Evolutionary conservation across 2,888 invertebrate species (phyloP).

Genomic region (Meteorus colon): DNA sequence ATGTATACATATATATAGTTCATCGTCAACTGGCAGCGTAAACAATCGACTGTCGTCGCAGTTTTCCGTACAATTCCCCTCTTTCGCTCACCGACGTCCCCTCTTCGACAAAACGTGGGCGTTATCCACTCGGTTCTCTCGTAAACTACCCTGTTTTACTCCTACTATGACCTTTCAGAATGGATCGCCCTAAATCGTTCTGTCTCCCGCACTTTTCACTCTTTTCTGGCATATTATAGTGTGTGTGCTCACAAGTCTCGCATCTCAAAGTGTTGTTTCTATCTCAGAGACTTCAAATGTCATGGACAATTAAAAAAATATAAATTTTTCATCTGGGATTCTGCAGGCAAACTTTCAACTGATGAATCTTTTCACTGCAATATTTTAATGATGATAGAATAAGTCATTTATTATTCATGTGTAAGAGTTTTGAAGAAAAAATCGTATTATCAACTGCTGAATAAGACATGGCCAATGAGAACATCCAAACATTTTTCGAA

Average conservation of each 20-base stretch:
- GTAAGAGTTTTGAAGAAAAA: neutral
- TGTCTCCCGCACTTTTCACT: neutral
- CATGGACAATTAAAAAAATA: neutral
- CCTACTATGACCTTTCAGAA: constrained; percentile 45
- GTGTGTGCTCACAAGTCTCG: constrained; percentile 27
- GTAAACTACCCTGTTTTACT: constrained; percentile 47
- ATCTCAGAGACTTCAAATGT: constrained; percentile 23
- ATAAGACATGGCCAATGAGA: too few species aligned
- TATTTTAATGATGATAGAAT: too few species aligned
- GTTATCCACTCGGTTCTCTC: constrained; percentile 35
- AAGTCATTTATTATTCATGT: neutral
- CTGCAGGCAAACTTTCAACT: neutral
- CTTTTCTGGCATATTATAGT: constrained; percentile 18
- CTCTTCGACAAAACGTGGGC: constrained; percentile 31
- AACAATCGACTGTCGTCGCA: constrained; percentile 36
- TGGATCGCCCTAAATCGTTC: constrained; percentile 1
- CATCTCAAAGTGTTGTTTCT: neutral
- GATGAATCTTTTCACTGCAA: too few species aligned
- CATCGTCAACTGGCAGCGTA: constrained; percentile 28
- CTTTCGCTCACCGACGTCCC: neutral
- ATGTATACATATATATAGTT: neutral
- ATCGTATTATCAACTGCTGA: too few species aligned
- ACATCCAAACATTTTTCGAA: too few species aligned
- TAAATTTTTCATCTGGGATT: too few species aligned
- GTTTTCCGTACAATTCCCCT: constrained; percentile 1